A percentile compares a stretch with the other conserved stretches of the same genome.
Conservation (phyloP, 2,888 invertebrate genomes). For the Drosophila algonquin region DNA sequence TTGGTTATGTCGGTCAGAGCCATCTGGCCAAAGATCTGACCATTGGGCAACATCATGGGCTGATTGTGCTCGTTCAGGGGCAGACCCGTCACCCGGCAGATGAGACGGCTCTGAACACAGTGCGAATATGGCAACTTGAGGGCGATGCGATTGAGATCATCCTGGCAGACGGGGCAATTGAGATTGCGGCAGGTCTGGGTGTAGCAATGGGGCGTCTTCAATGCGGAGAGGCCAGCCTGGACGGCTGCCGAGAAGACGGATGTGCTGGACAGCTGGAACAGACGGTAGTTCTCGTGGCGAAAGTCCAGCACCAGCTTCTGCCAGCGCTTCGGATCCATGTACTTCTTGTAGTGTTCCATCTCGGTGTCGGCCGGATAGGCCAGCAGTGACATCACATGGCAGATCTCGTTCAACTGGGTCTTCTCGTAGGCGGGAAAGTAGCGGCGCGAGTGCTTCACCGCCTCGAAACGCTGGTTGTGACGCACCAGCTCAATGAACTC, state of each 20-base stretch:
- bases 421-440: conserved; percentile 95
- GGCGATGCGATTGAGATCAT: conserved; percentile 94
- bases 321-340: conserved; percentile 91
- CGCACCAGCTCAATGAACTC: conserved; percentile 98
- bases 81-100: conserved; percentile 95
- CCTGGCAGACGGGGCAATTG: conserved; percentile 96
- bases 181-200: conserved; percentile 89
- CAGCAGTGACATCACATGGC: conserved; percentile 97
- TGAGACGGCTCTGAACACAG: conserved; percentile 96
- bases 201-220: conserved; percentile 97
- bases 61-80: conserved; percentile 98
- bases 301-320: conserved; percentile 93
- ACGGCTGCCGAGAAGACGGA: conserved; percentile 94
- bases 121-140: conserved; percentile 95
- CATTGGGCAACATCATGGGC: conserved; percentile 99
- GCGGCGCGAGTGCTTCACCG: conserved; percentile 97
- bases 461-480: conserved; percentile 92
- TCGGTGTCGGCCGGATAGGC: conserved; percentile 94
- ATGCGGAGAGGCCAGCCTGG: conserved; percentile 94
- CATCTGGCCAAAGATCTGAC: conserved; percentile 97
- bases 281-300: conserved; percentile 95
- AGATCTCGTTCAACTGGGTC: conserved; percentile 93
- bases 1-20: conserved; percentile 96
- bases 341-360: conserved; percentile 88
- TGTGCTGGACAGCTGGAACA: conserved; percentile 96